Percentiles rank a stretch among this genome's conserved stretches.
Evolutionary conservation across 2,888 invertebrate genomes (phyloP).

Genomic region (Nephrotoma guestfalica): DNA sequence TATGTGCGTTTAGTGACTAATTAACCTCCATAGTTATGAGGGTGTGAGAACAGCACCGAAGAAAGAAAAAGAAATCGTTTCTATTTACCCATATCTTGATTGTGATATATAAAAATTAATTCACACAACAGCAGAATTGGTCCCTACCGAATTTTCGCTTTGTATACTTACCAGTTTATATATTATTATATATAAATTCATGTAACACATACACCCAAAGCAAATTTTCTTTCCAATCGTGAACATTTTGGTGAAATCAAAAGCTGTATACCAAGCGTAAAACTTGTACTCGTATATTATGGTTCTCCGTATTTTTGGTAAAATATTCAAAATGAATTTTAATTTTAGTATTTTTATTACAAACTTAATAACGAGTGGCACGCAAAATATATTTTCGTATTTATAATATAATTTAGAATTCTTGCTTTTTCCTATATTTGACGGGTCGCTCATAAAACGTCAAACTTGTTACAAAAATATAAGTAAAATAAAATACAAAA

Average conservation of each 20-base stretch:
- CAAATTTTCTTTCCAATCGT: background rate
- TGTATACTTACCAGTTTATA: background rate
- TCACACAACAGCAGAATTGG: background rate
- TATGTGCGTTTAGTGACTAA: background rate
- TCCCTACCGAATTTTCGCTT: background rate
- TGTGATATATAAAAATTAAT: background rate
- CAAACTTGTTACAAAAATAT: background rate
- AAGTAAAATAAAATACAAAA: too few relatives aligned
- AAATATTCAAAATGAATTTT: background rate
- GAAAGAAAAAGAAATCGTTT: background rate
- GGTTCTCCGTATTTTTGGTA: background rate
- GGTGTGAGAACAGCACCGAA: background rate
- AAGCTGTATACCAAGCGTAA: background rate
- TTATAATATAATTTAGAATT: background rate
- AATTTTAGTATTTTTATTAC: background rate
- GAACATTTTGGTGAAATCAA: background rate
- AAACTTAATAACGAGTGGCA: background rate
- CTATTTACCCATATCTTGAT: background rate
- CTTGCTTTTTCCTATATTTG: background rate
- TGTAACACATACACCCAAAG: background rate
- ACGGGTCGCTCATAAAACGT: background rate
- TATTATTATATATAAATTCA: background rate
- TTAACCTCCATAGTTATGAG: background rate
- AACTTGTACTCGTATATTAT: background rate
- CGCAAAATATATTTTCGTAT: background rate